Evolutionary conservation across 2,113 vertebrate species (phyloP).

Genomic region (Ia io): DNA sequence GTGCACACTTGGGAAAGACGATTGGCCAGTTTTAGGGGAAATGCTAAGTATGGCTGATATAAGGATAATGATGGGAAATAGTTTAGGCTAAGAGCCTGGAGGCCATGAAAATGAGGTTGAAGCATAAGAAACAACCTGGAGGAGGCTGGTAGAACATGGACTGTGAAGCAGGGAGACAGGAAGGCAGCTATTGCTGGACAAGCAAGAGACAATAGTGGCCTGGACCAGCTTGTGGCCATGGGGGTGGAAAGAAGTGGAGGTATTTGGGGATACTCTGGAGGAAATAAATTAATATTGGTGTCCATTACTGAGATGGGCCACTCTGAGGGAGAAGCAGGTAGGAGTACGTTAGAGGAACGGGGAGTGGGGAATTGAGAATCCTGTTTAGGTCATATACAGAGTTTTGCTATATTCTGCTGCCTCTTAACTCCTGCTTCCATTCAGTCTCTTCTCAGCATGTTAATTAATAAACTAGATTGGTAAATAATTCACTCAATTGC

Average conservation of each 20-base stretch:
- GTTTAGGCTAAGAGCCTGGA: neutral
- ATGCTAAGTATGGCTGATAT: neutral
- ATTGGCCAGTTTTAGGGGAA: neutral
- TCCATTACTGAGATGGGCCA: accelerated
- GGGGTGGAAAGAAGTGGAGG: neutral
- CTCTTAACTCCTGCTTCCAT: neutral
- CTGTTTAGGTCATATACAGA: neutral
- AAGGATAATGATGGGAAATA: neutral
- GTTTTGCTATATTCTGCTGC: neutral
- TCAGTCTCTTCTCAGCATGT: neutral
- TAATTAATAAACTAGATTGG: neutral
- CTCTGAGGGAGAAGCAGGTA: neutral
- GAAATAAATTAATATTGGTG: neutral
- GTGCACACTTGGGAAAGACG: neutral
- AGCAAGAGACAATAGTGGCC: neutral
- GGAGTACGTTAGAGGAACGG: accelerated
- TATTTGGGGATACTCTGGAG: neutral
- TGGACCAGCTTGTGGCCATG: neutral
- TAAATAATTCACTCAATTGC: neutral
- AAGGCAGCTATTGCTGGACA: no score
- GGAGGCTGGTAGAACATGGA: neutral
- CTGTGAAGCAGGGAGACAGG: neutral
- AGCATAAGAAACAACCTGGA: neutral
- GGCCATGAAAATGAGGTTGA: neutral
- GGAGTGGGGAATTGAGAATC: neutral